Evolutionary conservation across 2,888 invertebrate genomes (phyloP).

Genomic region (Serripes groenlandicus): DNA sequence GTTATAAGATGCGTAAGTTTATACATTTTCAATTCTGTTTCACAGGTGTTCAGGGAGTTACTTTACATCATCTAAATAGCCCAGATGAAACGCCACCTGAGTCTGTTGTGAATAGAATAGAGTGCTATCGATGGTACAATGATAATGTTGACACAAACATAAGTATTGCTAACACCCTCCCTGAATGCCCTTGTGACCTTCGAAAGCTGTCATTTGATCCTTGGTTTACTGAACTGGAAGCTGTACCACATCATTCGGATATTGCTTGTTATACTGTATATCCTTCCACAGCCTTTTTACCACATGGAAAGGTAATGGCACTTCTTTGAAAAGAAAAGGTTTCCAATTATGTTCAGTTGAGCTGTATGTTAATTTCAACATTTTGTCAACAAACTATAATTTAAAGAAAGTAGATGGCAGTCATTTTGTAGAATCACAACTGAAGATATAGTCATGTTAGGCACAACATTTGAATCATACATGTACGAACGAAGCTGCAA

Average conservation of each 20-base stretch:
- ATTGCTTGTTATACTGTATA: constrained; percentile 25
- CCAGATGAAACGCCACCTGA: background rate
- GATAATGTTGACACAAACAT: constrained; percentile 2
- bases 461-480: background rate
- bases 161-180: background rate
- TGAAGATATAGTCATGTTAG: background rate
- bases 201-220: constrained; percentile 37
- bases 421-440: background rate
- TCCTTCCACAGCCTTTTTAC: constrained; percentile 5
- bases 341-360: background rate
- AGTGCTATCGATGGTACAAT: background rate
- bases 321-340: background rate
- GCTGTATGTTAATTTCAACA: background rate
- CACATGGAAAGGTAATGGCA: constrained; percentile 37
- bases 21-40: no score
- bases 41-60: constrained; percentile 18
- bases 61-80: background rate
- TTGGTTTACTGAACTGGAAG: constrained; percentile 8
- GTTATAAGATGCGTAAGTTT: no score
- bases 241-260: background rate
- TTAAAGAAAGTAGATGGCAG: background rate
- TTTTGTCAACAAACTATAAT: background rate
- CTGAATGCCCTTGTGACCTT: constrained; percentile 50
- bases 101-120: background rate
- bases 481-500: no score